phyloP scores from a whole-genome alignment of 2,888 invertebrate genomes.

The Oegoconia quadripuncta region DNA sequence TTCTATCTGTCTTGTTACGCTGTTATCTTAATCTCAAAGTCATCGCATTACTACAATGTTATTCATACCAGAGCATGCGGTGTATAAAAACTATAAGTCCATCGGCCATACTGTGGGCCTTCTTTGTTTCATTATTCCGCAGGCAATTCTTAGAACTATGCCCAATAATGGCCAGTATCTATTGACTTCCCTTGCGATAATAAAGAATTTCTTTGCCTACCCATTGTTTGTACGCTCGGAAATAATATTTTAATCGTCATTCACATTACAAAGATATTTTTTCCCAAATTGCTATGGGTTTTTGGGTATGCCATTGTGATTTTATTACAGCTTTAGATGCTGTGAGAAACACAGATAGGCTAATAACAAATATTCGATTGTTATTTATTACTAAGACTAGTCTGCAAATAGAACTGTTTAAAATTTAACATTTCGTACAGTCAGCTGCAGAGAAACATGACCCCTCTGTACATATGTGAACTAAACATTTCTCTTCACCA shows the following conservation, averaged over 20 bases:
- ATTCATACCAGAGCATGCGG: conserved; percentile 36
- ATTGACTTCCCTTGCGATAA: conserved; percentile 71
- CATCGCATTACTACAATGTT: conserved; percentile 22
- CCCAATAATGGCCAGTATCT: conserved; percentile 61
- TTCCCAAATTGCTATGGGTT: conserved; percentile 36
- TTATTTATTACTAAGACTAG: too few relatives aligned
- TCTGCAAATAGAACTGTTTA: too few relatives aligned
- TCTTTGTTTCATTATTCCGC: conserved; percentile 59
- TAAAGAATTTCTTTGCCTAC: conserved; percentile 48
- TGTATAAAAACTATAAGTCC: conserved; percentile 43
- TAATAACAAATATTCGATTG: too few relatives aligned
- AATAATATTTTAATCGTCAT: conserved; percentile 71
- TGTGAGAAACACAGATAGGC: conserved; percentile 12
- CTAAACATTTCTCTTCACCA: too few relatives aligned
- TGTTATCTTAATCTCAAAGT: conserved; percentile 17
- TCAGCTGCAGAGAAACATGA: too few relatives aligned
- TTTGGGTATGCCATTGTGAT: conserved; percentile 43
- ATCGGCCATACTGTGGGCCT: conserved; percentile 24
- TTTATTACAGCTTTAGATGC: conserved; percentile 54
- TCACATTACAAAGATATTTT: conserved; percentile 44
- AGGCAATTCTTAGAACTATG: conserved; percentile 51
- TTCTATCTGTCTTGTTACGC: too few relatives aligned
- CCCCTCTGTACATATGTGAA: too few relatives aligned
- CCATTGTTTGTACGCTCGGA: conserved; percentile 63
- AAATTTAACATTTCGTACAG: too few relatives aligned